Percentiles rank a stretch among this genome's conserved stretches.
phyloP scores from a whole-genome alignment of 2,888 invertebrate genomes.

The Eudasyphora cyanicolor region DNA sequence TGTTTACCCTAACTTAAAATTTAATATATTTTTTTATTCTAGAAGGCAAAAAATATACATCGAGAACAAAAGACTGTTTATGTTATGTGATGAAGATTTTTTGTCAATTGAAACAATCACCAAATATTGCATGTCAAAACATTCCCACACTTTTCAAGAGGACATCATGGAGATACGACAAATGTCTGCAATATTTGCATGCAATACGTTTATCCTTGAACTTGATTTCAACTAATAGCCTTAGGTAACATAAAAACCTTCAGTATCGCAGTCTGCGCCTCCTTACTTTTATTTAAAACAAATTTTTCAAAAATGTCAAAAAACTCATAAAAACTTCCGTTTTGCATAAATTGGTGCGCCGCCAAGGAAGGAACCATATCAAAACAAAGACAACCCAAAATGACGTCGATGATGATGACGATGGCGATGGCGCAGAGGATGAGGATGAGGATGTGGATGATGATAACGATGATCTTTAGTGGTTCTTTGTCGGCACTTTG shows the following conservation, averaged over 20 bases:
- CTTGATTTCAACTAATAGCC: not conserved
- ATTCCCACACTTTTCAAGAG: not conserved
- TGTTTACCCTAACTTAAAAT: too few species aligned
- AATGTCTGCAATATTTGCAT: not conserved
- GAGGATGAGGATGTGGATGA: not conserved
- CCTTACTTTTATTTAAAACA: not conserved
- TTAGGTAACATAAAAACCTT: not conserved
- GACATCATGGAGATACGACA: not conserved
- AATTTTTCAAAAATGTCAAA: conserved; percentile 38
- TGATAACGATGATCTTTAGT: not conserved
- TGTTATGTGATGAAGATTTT: too few species aligned
- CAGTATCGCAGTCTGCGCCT: not conserved
- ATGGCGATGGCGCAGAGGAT: too few species aligned
- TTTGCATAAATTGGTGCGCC: conserved; percentile 10
- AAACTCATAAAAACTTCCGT: conserved; percentile 35
- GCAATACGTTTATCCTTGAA: not conserved
- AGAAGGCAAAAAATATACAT: too few species aligned
- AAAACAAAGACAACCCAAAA: not conserved
- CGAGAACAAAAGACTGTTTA: too few species aligned
- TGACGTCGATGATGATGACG: not conserved
- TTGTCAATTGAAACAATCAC: too few species aligned
- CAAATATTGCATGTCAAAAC: too few species aligned
- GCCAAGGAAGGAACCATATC: not conserved
- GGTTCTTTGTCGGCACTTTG: conserved; percentile 1
- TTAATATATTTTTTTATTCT: too few species aligned